phyloP scores from a whole-genome alignment of 2,797 vertebrate genomes.

The Pelochelys cantorii region DNA sequence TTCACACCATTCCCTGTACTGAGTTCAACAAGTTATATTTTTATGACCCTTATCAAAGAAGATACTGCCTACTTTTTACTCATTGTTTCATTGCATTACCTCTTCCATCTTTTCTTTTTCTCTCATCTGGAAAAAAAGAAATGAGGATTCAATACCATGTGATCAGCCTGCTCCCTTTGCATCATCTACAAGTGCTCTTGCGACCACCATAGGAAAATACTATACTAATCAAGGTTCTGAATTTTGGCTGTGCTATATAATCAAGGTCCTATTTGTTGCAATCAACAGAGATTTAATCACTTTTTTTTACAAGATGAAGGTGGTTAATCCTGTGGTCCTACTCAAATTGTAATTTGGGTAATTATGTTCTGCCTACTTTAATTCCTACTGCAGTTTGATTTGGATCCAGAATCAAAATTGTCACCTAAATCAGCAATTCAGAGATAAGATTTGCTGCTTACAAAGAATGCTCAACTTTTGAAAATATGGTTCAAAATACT shows the following conservation, averaged over 20 bases:
- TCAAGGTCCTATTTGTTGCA: rapidly evolving
- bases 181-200: background rate
- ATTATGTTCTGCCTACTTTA: background rate
- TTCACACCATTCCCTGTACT: background rate
- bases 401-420: background rate
- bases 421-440: background rate
- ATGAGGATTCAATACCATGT: background rate
- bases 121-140: background rate
- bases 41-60: background rate
- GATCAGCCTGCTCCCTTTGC: background rate
- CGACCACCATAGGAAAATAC: background rate
- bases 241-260: background rate
- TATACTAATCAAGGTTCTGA: background rate
- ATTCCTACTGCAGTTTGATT: background rate
- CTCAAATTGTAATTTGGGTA: background rate
- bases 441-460: background rate
- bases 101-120: background rate
- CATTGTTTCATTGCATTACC: background rate
- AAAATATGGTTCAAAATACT: background rate
- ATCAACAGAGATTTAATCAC: background rate
- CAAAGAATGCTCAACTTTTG: background rate
- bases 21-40: background rate
- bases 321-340: background rate
- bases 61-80: background rate
- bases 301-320: background rate